phyloP scores from a whole-genome alignment of 1,140 invertebrate genomes.

The Neodiprion virginianus region DNA sequence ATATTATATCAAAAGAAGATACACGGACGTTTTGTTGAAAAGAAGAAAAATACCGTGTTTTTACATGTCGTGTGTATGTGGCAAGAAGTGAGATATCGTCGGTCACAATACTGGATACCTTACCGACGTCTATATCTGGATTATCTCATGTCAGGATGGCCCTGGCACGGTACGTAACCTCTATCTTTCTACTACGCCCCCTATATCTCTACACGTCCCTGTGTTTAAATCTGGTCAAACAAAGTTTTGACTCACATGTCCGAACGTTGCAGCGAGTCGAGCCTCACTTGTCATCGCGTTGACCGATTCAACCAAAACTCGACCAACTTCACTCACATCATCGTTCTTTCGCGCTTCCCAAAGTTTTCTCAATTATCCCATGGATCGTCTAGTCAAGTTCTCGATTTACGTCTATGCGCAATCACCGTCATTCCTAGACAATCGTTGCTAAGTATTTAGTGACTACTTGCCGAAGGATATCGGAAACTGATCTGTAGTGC shows the following conservation, averaged over 20 bases:
- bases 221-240: background rate
- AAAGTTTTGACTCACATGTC: background rate
- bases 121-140: slow-evolving; percentile 64
- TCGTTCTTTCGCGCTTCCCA: too few relatives aligned
- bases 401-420: too few relatives aligned
- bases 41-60: background rate
- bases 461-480: too few relatives aligned
- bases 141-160: slow-evolving; percentile 70
- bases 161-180: slow-evolving; percentile 65
- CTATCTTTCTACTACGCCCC: background rate
- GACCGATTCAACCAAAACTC: too few relatives aligned
- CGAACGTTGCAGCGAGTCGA: background rate
- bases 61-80: background rate
- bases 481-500: too few relatives aligned
- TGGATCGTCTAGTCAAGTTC: too few relatives aligned
- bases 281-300: too few relatives aligned
- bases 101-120: slow-evolving; percentile 66
- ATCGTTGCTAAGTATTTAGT: too few relatives aligned
- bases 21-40: background rate
- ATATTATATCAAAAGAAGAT: background rate
- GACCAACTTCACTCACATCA: too few relatives aligned
- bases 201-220: background rate
- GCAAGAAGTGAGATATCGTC: slow-evolving; percentile 43
- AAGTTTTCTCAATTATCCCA: too few relatives aligned
- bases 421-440: too few relatives aligned